Percentiles rank a stretch among this genome's conserved stretches.
These are phyloP conservation scores for Gobio gobio DNA, from an alignment of 2,113 vertebrate genomes.

Conservation along the genomic window DNA sequence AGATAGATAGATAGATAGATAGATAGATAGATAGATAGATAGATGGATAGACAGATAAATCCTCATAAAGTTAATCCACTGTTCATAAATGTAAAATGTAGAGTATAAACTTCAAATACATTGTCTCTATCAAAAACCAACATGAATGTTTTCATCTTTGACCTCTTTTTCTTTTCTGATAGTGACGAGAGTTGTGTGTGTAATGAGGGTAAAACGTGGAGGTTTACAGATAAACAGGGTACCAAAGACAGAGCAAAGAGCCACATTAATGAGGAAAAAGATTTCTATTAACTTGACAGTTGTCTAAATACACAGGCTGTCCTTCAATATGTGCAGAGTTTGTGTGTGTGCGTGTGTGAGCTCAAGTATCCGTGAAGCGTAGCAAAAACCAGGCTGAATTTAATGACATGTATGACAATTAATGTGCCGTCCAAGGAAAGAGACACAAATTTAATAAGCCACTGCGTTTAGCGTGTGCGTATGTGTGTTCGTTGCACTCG, in stretches of 20 bases:
- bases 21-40: no score
- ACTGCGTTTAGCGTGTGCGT: slow-evolving; percentile 61
- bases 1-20: no score
- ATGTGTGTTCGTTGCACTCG: slow-evolving; percentile 63
- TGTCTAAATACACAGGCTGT: slow-evolving; percentile 23
- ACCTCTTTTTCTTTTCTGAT: slow-evolving; percentile 3
- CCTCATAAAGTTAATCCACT: no score
- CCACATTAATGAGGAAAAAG: neutral
- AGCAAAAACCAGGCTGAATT: slow-evolving; percentile 66
- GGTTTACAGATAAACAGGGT: neutral
- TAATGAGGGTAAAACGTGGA: neutral
- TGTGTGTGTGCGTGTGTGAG: neutral
- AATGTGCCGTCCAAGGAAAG: slow-evolving; percentile 68
- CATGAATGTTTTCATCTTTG: neutral
- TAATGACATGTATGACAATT: slow-evolving; percentile 76
- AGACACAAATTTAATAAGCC: slow-evolving; percentile 77
- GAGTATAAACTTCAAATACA: neutral
- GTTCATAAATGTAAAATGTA: neutral
- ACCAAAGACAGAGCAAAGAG: slow-evolving; percentile 1
- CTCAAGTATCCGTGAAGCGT: slow-evolving; percentile 55
- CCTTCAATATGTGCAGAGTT: slow-evolving; percentile 25
- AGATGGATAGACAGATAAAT: no score
- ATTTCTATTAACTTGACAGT: slow-evolving; percentile 9
- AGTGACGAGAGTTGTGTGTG: neutral
- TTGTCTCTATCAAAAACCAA: neutral